Conservation (phyloP, 2,797 vertebrate species). For the Myripristis jacobus region DNA sequence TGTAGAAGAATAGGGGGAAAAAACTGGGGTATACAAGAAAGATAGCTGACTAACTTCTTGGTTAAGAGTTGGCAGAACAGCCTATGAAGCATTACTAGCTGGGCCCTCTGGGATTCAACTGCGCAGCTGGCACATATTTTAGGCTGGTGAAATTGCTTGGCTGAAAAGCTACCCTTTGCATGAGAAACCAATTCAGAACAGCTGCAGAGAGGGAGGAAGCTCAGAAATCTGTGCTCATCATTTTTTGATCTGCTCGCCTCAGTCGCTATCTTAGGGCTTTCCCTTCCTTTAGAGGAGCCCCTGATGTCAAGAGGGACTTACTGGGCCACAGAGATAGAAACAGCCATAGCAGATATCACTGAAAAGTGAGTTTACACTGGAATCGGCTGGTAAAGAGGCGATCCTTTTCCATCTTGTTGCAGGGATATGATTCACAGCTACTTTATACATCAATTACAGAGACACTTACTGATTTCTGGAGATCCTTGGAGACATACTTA, state of each 20-base stretch:
- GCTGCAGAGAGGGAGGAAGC: slow-evolving; percentile 9
- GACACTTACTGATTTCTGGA: too few species aligned
- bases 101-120: neutral
- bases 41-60: too few species aligned
- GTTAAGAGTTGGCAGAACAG: too few species aligned
- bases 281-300: slow-evolving; percentile 39
- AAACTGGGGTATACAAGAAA: too few species aligned
- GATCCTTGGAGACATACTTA: too few species aligned
- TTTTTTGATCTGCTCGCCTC: slow-evolving; percentile 2
- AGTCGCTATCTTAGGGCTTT: slow-evolving; percentile 36
- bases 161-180: neutral
- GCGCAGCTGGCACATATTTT: too few species aligned
- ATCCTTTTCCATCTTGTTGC: too few species aligned
- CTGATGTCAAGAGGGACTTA: slow-evolving; percentile 53
- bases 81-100: too few species aligned
- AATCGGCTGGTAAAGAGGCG: slow-evolving; percentile 52
- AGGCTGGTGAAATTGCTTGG: neutral
- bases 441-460: too few species aligned
- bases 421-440: too few species aligned
- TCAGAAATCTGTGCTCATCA: neutral
- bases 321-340: slow-evolving; percentile 44
- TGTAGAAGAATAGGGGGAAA: too few species aligned
- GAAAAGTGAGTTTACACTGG: slow-evolving; percentile 44
- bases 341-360: slow-evolving; percentile 58
- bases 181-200: slow-evolving; percentile 1